These are phyloP conservation scores for Anhinga anhinga DNA, from an alignment of 2,113 vertebrate genomes.

Conservation along the genomic window DNA sequence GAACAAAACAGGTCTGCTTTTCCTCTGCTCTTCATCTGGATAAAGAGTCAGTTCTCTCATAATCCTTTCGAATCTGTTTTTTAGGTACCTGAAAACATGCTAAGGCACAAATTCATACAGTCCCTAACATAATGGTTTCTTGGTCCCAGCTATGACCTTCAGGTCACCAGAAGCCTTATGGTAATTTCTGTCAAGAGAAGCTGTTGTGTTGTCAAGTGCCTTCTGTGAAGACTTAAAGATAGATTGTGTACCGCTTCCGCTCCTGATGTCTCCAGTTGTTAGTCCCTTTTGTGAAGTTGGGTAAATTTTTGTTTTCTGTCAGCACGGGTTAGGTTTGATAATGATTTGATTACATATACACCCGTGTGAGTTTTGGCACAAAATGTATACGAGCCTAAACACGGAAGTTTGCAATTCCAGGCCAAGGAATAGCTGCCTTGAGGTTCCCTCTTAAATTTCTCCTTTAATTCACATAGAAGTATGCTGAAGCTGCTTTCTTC, in stretches of 20 bases:
- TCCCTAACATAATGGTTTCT: not conserved
- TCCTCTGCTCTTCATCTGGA: not conserved
- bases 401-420: not conserved
- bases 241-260: not conserved
- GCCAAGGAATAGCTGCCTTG: not conserved
- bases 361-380: not conserved
- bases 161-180: rapidly evolving
- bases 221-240: not conserved
- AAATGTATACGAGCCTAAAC: rapidly evolving
- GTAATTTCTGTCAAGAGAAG: not conserved
- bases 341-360: not conserved
- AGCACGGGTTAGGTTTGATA: rapidly evolving
- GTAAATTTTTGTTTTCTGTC: not conserved
- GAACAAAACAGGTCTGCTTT: not conserved
- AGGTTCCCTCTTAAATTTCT: not conserved
- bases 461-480: not conserved
- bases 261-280: not conserved
- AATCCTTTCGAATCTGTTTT: not conserved
- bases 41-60: not conserved
- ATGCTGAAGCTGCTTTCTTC: not conserved
- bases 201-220: not conserved
- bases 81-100: not conserved
- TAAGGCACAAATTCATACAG: not conserved
- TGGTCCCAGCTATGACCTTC: not conserved
- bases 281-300: not conserved